A percentile compares a stretch with the other conserved stretches of the same genome.
These are phyloP conservation scores for Phalanger gymnotis DNA, from an alignment of 2,797 vertebrate species.

Conservation along the genomic window DNA sequence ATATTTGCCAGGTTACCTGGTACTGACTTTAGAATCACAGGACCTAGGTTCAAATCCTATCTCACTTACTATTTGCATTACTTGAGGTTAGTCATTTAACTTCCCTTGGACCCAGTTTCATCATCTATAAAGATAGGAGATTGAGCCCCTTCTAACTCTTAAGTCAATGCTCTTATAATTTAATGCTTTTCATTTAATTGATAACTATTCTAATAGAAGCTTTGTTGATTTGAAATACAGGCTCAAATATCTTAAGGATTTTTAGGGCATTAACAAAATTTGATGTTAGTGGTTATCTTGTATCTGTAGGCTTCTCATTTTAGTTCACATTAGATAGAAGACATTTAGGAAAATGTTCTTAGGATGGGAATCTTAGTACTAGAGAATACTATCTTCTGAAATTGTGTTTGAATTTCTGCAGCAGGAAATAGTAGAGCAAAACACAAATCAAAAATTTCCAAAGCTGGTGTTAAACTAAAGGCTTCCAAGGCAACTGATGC, in stretches of 20 bases:
- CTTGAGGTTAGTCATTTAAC: neutral
- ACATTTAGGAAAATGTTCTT: conserved; percentile 24
- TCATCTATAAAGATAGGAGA: neutral
- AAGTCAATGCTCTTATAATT: neutral
- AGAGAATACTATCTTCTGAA: conserved; percentile 44
- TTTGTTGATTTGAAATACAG: neutral
- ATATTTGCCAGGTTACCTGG: neutral
- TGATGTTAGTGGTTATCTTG: neutral
- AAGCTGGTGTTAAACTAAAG: conserved; percentile 76
- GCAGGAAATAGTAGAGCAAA: conserved; percentile 80
- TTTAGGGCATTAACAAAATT: neutral
- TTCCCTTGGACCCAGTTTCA: neutral
- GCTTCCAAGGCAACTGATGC: conserved; percentile 52
- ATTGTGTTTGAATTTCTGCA: conserved; percentile 79
- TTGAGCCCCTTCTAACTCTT: neutral
- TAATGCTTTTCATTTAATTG: neutral
- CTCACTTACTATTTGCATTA: neutral
- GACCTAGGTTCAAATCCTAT: neutral
- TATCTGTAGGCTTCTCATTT: conserved; percentile 2
- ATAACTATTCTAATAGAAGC: neutral
- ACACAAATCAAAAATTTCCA: conserved; percentile 72
- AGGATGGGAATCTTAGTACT: neutral
- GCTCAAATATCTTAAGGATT: neutral
- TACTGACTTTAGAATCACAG: neutral
- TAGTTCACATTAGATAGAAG: neutral